Base-by-base conservation (phyloP, 2,113 vertebrate genomes). In the Passerina amoena region DNA sequence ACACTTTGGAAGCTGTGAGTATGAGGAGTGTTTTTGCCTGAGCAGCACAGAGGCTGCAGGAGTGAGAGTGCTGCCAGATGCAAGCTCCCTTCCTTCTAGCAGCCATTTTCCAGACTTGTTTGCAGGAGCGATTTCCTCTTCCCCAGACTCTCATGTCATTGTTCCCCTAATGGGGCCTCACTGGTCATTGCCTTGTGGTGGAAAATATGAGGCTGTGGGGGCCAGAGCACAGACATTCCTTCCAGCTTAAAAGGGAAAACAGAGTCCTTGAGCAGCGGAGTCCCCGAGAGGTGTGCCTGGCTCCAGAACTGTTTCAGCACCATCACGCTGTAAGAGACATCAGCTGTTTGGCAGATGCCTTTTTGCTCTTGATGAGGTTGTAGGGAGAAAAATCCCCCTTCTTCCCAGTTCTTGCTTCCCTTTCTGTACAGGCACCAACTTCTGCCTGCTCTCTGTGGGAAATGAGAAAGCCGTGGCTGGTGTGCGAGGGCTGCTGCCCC, bases 141-240 rank as follows among this genome's bases (percentile, higher is more conserved):
- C 57, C 82, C 73, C 56, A 83, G 93, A 68, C 85, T 97, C 90
- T 73, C 51, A 5, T 88, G 94, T 95, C 93, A 90, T 97, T 96
- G 93, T 96, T 96, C 92, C 96, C 94, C 80, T 90, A 88, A 59
- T 56, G 88, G 88, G 94, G 94, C 94, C 96, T 93, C 95, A 92
- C 92, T 0, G n/a, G 91, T 96, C 94, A 44, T 91, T 95, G 95
- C 92, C 91, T 93, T 91, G 68, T 93, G 86, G 72, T 95, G 94
- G 95, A 96, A 96, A 96, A 75, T 95, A 81, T 68, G 92, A 96
- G 69, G 53, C 40, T 90, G 79, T 71, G 64, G 61, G 82, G 68
- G 92, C 88, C 76, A 79, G 72, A 92, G 86, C 57, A n/a, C 63
- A 95, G 93, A 59, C 93, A 82, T 96, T 96, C 87, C 90, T 95